Conservation (phyloP, 1,140 invertebrate species). For the Drosophila nebulosa region DNA sequence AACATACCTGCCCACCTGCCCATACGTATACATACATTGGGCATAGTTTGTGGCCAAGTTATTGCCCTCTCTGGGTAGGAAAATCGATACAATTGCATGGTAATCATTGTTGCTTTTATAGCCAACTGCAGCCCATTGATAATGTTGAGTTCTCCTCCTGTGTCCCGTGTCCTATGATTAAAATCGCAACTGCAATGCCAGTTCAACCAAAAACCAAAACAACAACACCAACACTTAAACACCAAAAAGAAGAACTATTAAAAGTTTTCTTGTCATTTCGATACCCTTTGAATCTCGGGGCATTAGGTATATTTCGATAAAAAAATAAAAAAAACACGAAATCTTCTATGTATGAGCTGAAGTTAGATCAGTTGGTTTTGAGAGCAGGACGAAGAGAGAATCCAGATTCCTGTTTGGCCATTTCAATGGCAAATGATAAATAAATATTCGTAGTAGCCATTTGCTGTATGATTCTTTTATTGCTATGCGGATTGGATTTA, state of each 20-base stretch:
- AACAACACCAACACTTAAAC: background rate
- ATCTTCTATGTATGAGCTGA: too few relatives aligned
- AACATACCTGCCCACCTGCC: too few relatives aligned
- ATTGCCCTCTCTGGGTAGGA: conserved; percentile 61
- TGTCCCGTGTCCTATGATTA: conserved; percentile 36
- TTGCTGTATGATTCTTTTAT: too few relatives aligned
- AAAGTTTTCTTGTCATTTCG: background rate
- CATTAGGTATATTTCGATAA: too few relatives aligned
- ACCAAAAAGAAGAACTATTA: conserved; percentile 19
- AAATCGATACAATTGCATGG: conserved; percentile 73
- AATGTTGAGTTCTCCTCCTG: conserved; percentile 3
- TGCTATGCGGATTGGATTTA: too few relatives aligned
- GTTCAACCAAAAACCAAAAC: conserved; percentile 35
- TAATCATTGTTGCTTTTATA: conserved; percentile 28
- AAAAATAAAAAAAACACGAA: too few relatives aligned
- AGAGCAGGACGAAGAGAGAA: too few relatives aligned
- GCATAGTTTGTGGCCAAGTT: conserved; percentile 53
- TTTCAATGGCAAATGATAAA: too few relatives aligned
- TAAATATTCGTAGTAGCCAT: too few relatives aligned
- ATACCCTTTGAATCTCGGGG: background rate
- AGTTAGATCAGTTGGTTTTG: too few relatives aligned
- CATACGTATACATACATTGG: conserved; percentile 10
- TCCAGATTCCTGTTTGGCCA: too few relatives aligned
- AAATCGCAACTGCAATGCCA: conserved; percentile 59
- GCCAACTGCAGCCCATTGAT: conserved; percentile 49